These are phyloP conservation scores for Melieria omissa DNA, from an alignment of 2,888 invertebrate genomes.

Conservation along the genomic window DNA sequence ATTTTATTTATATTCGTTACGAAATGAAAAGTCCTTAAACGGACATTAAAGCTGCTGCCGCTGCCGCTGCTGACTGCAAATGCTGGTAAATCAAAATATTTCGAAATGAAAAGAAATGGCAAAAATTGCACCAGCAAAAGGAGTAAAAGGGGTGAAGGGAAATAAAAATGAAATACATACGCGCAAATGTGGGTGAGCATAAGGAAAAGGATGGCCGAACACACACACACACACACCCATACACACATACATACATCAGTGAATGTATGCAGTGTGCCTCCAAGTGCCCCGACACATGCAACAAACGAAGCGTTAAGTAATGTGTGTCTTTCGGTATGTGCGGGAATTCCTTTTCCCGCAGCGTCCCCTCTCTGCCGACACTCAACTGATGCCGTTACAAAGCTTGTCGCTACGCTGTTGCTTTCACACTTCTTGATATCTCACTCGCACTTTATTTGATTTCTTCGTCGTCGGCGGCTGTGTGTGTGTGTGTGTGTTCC, in stretches of 20 bases:
- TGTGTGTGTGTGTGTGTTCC: too few relatives aligned
- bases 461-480: not conserved
- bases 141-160: constrained; percentile 10
- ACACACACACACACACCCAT: not conserved
- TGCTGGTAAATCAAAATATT: constrained; percentile 26
- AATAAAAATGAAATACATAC: constrained; percentile 24
- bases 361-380: not conserved
- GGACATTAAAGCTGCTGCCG: constrained; percentile 16
- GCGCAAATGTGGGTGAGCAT: constrained; percentile 6
- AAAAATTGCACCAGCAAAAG: not conserved
- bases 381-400: not conserved
- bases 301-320: constrained; percentile 24
- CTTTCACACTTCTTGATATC: constrained; percentile 16
- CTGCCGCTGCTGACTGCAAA: not conserved
- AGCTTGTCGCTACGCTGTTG: too few relatives aligned
- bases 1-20: not conserved
- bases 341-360: constrained; percentile 20
- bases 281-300: not conserved
- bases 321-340: constrained; percentile 21
- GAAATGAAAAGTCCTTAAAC: constrained; percentile 5
- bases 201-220: not conserved
- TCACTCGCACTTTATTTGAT: constrained; percentile 25
- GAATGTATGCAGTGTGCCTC: not conserved
- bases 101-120: constrained; percentile 4
- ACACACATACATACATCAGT: constrained; percentile 1